A percentile compares a stretch with the other conserved stretches of the same genome.
Evolutionary conservation across 1,140 invertebrate species (phyloP).

Genomic region (Drosophila nebulosa): DNA sequence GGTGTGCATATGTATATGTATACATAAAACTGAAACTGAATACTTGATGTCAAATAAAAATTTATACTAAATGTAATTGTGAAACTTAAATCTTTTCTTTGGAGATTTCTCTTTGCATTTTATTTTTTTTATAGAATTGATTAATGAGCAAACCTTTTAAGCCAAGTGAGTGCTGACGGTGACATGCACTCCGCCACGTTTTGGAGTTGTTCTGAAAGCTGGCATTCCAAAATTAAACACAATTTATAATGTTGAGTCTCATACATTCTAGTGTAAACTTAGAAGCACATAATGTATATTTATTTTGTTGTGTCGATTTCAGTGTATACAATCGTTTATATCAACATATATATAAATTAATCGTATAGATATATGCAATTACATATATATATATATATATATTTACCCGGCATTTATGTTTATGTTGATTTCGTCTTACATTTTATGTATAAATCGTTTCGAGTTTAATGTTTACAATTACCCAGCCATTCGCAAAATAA

Average conservation of each 20-base stretch:
- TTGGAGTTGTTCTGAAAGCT: no score
- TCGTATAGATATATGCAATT: conserved; percentile 27
- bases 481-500: conserved; percentile 48
- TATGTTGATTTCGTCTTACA: not conserved
- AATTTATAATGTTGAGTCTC: conserved; percentile 6
- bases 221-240: not conserved
- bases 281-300: conserved; percentile 55
- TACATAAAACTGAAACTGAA: conserved; percentile 63
- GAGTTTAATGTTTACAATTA: conserved; percentile 52
- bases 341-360: conserved; percentile 10
- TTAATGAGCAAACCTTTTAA: no score
- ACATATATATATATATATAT: conserved; percentile 11
- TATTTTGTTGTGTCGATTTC: conserved; percentile 44
- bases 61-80: conserved; percentile 64
- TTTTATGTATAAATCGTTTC: conserved; percentile 37
- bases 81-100: not conserved
- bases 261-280: conserved; percentile 35
- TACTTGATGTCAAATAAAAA: conserved; percentile 78
- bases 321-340: conserved; percentile 53
- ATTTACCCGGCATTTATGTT: not conserved
- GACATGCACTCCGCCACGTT: no score
- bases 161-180: no score
- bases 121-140: no score
- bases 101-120: not conserved
- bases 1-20: conserved; percentile 14